These are phyloP conservation scores for Salticus scenicus DNA, from an alignment of 2,888 invertebrate species.

Conservation along the genomic window DNA sequence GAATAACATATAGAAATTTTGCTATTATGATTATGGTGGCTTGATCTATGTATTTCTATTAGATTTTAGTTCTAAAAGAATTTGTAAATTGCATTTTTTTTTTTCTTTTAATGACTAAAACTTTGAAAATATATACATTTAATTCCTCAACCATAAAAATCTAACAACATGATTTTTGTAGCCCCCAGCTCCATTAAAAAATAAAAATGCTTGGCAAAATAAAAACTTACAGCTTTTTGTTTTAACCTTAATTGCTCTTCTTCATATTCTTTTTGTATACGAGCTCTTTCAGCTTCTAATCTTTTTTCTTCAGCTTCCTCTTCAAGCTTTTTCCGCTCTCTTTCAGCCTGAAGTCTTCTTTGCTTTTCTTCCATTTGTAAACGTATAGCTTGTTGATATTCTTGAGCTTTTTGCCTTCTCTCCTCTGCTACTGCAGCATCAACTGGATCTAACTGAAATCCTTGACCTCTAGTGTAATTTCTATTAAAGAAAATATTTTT, in stretches of 20 bases:
- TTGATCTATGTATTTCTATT: too few species aligned
- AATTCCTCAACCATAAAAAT: too few species aligned
- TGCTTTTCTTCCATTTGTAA: constrained; percentile 88
- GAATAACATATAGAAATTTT: too few species aligned
- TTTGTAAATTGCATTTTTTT: too few species aligned
- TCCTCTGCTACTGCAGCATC: constrained; percentile 69
- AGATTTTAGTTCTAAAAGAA: too few species aligned
- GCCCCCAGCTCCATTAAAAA: too few species aligned
- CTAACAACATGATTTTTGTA: too few species aligned
- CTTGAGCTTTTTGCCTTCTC: constrained; percentile 85
- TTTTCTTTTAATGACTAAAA: too few species aligned
- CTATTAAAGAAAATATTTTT: constrained; percentile 4
- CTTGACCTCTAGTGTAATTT: constrained; percentile 55
- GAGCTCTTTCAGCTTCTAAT: constrained; percentile 84
- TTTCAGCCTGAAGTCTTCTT: constrained; percentile 83
- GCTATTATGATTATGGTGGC: too few species aligned
- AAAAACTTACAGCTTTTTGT: constrained; percentile 73
- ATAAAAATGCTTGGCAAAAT: too few species aligned
- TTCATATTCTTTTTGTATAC: constrained; percentile 82
- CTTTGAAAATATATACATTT: too few species aligned
- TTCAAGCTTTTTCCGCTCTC: constrained; percentile 83
- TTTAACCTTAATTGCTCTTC: constrained; percentile 81
- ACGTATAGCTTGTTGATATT: constrained; percentile 89
- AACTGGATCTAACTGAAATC: constrained; percentile 57
- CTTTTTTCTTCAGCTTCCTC: constrained; percentile 88